phyloP scores from a whole-genome alignment of 2,888 invertebrate genomes.

The Himalopsyche kuldschensis region DNA sequence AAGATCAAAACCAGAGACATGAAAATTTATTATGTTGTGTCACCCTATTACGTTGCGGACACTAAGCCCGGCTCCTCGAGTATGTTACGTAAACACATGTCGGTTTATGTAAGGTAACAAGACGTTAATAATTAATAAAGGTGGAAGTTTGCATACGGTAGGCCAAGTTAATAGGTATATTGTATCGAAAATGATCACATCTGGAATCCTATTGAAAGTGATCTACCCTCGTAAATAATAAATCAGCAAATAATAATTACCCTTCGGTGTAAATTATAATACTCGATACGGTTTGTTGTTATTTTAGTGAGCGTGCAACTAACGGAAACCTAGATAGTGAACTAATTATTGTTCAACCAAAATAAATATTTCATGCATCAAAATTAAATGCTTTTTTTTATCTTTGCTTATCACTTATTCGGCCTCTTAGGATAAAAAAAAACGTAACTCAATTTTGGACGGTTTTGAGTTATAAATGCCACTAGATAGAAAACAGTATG shows the following conservation, averaged over 20 bases:
- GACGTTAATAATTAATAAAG: constrained; percentile 1
- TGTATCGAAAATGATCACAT: constrained; percentile 1
- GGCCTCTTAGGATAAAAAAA: too few relatives aligned
- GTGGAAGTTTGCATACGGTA: not conserved
- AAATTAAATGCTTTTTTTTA: too few relatives aligned
- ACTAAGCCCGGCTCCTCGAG: constrained; percentile 15
- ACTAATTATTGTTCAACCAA: too few relatives aligned
- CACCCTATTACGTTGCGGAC: constrained; percentile 28
- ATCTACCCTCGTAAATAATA: constrained; percentile 1
- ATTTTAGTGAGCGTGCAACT: not conserved
- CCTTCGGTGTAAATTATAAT: not conserved
- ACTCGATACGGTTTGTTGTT: not conserved
- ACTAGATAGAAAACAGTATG: too few relatives aligned
- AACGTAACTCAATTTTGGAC: too few relatives aligned
- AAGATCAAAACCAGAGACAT: constrained; percentile 17
- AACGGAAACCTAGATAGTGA: not conserved
- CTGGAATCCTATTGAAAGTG: not conserved
- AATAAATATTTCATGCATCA: too few relatives aligned
- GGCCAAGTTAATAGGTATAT: not conserved
- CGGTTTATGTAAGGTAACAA: not conserved
- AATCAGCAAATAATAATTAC: not conserved
- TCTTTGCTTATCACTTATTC: too few relatives aligned
- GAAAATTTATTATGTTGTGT: constrained; percentile 26
- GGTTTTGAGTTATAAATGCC: too few relatives aligned
- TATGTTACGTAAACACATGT: not conserved